Base-by-base conservation (phyloP, 2,888 invertebrate genomes). In the Phragmatobia fuliginosa region DNA sequence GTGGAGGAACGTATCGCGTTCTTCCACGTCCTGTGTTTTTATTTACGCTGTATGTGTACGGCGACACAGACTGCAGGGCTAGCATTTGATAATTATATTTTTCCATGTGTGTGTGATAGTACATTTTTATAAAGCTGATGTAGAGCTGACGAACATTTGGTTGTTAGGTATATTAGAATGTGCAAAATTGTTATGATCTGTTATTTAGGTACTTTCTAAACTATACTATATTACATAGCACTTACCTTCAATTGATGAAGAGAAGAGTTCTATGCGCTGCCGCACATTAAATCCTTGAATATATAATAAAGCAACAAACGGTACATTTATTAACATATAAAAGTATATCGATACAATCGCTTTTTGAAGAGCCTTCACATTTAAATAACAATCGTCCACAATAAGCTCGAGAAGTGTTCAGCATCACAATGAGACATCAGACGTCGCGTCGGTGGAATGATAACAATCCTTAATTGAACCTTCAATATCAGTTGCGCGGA, bases 401-500 rank as follows among this genome's bases (percentile, higher is more conserved):
- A 66, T 41, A 38, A 65, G 52, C 56, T 56, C 36, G 36, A 64
- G 71, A 70, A 62, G 63, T 61, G 72, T 70, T 80, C 74, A 75
- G 70, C 74, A 71, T 80, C 69, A 79, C 78, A 77, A 79, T 73
- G 71, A 58, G 68, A 68, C 68, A 68, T 68, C 71, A 63, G 63
- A 71, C 64, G 63, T 33, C 68, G 66, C 64, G 63, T 33, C 68
- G 66, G 62, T 60, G 68, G 68, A 64, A 63, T 66, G 68, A 70
- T 71, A 65, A 68, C 63, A 75, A 70, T 73, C 71, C 75, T 75
- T 81, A 73, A 77, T 71, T 79, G 77, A 72, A 75, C 74, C 80
- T 77, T 77, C 75, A 81, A 81, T 79, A 79, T 75, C 67, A 69
- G 67, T 62, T 25, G 49, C 59, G 52, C 8, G 68, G 62, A 62